These are phyloP conservation scores for Spinus pinus DNA, from an alignment of 2,797 vertebrate genomes.

Conservation along the genomic window DNA sequence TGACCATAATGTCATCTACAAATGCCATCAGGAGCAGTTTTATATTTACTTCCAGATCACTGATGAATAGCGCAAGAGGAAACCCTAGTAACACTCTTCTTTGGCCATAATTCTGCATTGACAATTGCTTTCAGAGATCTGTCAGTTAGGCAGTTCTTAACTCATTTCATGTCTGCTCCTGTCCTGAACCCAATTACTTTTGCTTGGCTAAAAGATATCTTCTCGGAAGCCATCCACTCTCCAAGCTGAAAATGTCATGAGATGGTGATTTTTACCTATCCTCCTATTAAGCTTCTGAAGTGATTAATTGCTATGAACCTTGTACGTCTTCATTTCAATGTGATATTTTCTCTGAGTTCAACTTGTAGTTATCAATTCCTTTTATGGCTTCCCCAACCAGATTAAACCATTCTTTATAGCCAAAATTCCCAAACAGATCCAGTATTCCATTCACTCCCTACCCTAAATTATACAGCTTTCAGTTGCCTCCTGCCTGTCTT, in stretches of 20 bases:
- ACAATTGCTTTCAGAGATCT: conserved; percentile 43
- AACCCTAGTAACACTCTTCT: conserved; percentile 9
- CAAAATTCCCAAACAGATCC: not conserved
- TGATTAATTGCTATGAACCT: conserved; percentile 7
- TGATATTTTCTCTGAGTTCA: not conserved
- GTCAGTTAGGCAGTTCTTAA: conserved; percentile 50
- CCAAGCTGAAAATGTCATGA: conserved; percentile 32
- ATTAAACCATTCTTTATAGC: not conserved
- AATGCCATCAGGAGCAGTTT: conserved; percentile 6
- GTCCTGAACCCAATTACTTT: conserved; percentile 48
- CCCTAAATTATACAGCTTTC: not conserved
- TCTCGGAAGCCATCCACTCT: not conserved
- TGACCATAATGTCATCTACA: not conserved
- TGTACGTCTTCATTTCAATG: not conserved
- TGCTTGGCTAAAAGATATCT: not conserved
- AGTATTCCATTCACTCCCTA: not conserved
- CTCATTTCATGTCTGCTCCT: conserved; percentile 44
- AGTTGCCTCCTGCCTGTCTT: not conserved
- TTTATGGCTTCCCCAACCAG: not conserved
- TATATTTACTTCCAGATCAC: conserved; percentile 23
- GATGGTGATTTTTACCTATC: conserved; percentile 26
- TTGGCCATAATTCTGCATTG: conserved; percentile 36
- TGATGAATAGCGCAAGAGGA: not conserved
- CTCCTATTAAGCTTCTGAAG: not conserved
- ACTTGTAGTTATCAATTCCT: not conserved